Conservation (phyloP, 2,113 vertebrate genomes). For the Nymphicus hollandicus region DNA sequence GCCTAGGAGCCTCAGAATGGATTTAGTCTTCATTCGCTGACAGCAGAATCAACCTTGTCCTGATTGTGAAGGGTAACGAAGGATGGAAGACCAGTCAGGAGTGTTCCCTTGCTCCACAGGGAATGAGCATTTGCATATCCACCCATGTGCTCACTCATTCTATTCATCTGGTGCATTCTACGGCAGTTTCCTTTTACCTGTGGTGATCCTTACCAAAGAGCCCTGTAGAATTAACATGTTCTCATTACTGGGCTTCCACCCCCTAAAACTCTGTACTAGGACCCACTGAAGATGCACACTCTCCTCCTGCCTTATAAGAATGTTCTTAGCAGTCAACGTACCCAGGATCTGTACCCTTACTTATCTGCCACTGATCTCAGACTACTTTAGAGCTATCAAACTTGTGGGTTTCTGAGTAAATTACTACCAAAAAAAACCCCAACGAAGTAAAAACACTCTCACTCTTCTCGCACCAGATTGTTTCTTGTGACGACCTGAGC, state of each 20-base stretch:
- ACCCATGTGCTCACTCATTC: background rate
- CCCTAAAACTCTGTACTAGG: background rate
- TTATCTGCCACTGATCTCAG: background rate
- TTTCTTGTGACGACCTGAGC: background rate
- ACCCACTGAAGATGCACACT: fast-evolving
- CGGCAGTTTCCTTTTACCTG: background rate
- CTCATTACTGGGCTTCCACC: background rate
- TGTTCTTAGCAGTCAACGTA: background rate
- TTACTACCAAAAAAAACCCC: background rate
- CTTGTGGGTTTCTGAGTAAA: background rate
- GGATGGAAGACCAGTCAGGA: background rate
- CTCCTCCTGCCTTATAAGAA: background rate
- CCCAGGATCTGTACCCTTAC: background rate
- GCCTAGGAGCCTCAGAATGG: background rate
- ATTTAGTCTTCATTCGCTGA: background rate
- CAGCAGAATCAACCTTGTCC: background rate
- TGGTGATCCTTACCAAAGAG: background rate
- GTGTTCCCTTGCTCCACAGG: background rate
- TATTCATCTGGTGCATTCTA: background rate
- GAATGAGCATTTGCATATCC: background rate
- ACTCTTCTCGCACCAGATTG: background rate
- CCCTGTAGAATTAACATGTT: background rate
- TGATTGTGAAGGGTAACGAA: background rate
- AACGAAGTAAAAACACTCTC: background rate
- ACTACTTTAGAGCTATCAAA: background rate